These are phyloP conservation scores for Orthonevra nobilis DNA, from an alignment of 2,888 invertebrate species.

Conservation along the genomic window DNA sequence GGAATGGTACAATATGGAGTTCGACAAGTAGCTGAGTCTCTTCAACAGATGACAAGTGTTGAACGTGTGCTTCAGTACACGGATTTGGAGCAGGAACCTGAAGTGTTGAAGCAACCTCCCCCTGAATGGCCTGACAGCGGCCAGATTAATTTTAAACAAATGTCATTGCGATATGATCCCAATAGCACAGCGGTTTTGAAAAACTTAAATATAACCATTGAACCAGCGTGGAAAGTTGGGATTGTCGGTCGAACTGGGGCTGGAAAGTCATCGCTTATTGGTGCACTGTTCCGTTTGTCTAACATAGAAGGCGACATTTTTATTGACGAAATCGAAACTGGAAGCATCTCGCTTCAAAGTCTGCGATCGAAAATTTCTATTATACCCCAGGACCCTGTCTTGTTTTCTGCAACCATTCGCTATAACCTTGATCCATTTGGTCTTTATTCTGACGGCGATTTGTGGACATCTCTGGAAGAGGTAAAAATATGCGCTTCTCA, in stretches of 20 bases:
- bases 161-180: constrained; percentile 83
- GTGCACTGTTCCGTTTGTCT: constrained; percentile 88
- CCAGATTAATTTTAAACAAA: constrained; percentile 81
- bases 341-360: constrained; percentile 81
- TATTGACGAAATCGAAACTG: constrained; percentile 86
- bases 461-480: constrained; percentile 78
- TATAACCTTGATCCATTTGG: constrained; percentile 84
- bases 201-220: constrained; percentile 85
- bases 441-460: constrained; percentile 76
- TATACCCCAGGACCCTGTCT: constrained; percentile 82
- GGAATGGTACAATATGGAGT: constrained; percentile 88
- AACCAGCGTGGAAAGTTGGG: constrained; percentile 86
- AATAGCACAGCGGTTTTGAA: constrained; percentile 86
- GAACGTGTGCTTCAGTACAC: constrained; percentile 87
- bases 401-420: constrained; percentile 83
- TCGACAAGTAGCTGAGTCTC: constrained; percentile 86
- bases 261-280: constrained; percentile 89
- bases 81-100: constrained; percentile 83
- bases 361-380: constrained; percentile 82
- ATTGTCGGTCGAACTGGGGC: constrained; percentile 93
- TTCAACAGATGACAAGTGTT: constrained; percentile 87
- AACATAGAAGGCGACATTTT: constrained; percentile 86
- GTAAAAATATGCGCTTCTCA: no score
- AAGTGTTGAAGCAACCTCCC: constrained; percentile 81
- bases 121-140: constrained; percentile 86